Percentiles rank a stretch among this genome's conserved stretches.
These are phyloP conservation scores for Zaprionus davidi DNA, from an alignment of 1,140 invertebrate genomes.

Conservation along the genomic window DNA sequence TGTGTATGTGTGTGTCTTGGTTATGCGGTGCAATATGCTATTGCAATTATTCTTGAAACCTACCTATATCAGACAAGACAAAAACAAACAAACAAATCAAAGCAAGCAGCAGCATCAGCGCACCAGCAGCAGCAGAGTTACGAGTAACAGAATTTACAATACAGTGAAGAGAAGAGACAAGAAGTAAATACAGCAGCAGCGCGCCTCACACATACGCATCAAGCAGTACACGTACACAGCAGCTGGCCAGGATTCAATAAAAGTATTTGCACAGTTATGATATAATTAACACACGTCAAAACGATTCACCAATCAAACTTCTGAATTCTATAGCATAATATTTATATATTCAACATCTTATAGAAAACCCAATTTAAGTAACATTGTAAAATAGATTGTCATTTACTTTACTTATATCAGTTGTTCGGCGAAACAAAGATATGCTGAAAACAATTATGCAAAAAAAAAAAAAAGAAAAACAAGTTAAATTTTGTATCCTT, in stretches of 20 bases:
- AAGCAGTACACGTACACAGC: slow-evolving; percentile 68
- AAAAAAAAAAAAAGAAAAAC: slow-evolving; percentile 19
- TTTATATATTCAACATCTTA: slow-evolving; percentile 59
- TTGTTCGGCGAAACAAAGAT: slow-evolving; percentile 27
- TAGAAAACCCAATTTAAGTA: slow-evolving; percentile 51
- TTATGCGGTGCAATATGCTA: background rate
- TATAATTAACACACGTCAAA: slow-evolving; percentile 47
- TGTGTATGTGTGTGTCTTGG: slow-evolving; percentile 36
- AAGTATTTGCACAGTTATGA: slow-evolving; percentile 57
- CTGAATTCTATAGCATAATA: slow-evolving; percentile 59
- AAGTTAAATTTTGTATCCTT: slow-evolving; percentile 42
- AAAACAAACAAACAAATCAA: slow-evolving; percentile 1
- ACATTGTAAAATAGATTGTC: slow-evolving; percentile 63
- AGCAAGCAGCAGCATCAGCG: slow-evolving; percentile 29
- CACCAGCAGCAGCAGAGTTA: slow-evolving; percentile 34
- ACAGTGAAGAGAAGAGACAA: slow-evolving; percentile 30
- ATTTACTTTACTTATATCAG: slow-evolving; percentile 14
- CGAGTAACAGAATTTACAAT: slow-evolving; percentile 37
- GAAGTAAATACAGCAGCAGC: slow-evolving; percentile 13
- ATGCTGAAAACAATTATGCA: slow-evolving; percentile 21
- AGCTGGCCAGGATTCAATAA: slow-evolving; percentile 70
- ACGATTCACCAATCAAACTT: slow-evolving; percentile 32
- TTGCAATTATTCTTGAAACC: slow-evolving; percentile 17
- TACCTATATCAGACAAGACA: slow-evolving; percentile 11
- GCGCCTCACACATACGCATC: slow-evolving; percentile 46